Percentiles rank a stretch among this genome's conserved stretches.
Evolutionary conservation across 2,888 invertebrate genomes (phyloP).

Genomic region (Pyrocoelia pectoralis): DNA sequence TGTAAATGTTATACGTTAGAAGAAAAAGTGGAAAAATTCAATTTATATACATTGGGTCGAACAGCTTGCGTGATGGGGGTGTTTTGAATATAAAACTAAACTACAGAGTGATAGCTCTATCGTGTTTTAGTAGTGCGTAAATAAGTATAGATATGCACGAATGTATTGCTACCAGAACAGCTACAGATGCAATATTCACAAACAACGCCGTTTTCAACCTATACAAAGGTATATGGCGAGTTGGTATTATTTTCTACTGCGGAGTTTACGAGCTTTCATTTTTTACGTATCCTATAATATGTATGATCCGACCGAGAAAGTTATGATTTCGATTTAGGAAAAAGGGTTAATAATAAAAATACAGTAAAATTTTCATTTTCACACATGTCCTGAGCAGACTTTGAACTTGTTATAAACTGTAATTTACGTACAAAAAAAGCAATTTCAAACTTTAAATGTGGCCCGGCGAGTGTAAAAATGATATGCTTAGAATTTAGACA

Average conservation of each 20-base stretch:
- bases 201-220: background rate
- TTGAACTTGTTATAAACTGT: slow-evolving; percentile 4
- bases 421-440: slow-evolving; percentile 3
- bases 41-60: slow-evolving; percentile 17
- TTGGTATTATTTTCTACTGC: background rate
- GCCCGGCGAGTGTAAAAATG: slow-evolving; percentile 2
- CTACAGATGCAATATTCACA: slow-evolving; percentile 2
- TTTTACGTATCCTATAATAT: background rate
- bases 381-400: slow-evolving; percentile 6
- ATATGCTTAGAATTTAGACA: background rate
- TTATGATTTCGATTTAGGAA: background rate
- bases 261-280: background rate
- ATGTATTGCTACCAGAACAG: background rate
- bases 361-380: background rate
- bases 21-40: slow-evolving; percentile 14
- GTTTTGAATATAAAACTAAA: slow-evolving; percentile 23
- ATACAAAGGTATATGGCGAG: no score
- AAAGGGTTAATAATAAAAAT: slow-evolving; percentile 5
- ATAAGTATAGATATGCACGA: slow-evolving; percentile 19
- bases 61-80: slow-evolving; percentile 13
- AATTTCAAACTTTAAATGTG: slow-evolving; percentile 7
- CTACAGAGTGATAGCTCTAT: slow-evolving; percentile 19
- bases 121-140: slow-evolving; percentile 17
- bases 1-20: background rate
- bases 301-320: background rate